A percentile compares a stretch with the other conserved stretches of the same genome.
phyloP scores from a whole-genome alignment of 2,888 invertebrate genomes.

The Deroplatys truncata region DNA sequence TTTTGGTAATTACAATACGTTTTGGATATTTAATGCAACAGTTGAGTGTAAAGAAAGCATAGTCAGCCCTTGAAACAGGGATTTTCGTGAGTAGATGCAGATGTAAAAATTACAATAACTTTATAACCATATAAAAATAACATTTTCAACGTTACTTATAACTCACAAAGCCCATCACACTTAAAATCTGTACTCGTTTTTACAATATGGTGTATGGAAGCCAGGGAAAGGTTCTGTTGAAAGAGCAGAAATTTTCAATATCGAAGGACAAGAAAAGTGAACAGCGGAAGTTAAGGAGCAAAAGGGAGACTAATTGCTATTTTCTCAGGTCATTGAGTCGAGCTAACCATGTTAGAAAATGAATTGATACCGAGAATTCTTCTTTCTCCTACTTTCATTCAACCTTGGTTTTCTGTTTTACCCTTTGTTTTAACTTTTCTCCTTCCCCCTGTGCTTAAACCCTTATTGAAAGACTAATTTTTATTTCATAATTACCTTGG shows the following conservation, averaged over 20 bases:
- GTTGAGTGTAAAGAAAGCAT: too few relatives aligned
- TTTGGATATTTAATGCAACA: too few relatives aligned
- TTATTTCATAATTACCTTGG: slow-evolving; percentile 43
- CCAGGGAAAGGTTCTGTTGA: neutral
- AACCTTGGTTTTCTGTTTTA: neutral
- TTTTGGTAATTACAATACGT: too few relatives aligned
- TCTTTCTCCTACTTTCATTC: neutral
- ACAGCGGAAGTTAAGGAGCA: neutral
- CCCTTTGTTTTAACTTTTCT: neutral
- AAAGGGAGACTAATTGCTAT: slow-evolving; percentile 26
- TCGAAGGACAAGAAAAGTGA: neutral
- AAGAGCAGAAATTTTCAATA: neutral
- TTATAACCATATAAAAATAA: too few relatives aligned
- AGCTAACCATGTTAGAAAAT: slow-evolving; percentile 29
- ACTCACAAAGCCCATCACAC: too few relatives aligned
- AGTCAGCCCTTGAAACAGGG: too few relatives aligned
- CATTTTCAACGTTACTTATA: too few relatives aligned
- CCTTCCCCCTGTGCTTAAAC: neutral
- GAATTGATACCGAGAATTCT: slow-evolving; percentile 28
- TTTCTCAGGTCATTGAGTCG: slow-evolving; percentile 26
- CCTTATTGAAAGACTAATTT: slow-evolving; percentile 40
- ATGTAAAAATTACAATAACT: too few relatives aligned
- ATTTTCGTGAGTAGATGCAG: too few relatives aligned
- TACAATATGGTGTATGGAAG: neutral
- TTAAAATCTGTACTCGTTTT: neutral